These are phyloP conservation scores for Pygoscelis antarcticus DNA, from an alignment of 2,113 vertebrate species.

Conservation along the genomic window DNA sequence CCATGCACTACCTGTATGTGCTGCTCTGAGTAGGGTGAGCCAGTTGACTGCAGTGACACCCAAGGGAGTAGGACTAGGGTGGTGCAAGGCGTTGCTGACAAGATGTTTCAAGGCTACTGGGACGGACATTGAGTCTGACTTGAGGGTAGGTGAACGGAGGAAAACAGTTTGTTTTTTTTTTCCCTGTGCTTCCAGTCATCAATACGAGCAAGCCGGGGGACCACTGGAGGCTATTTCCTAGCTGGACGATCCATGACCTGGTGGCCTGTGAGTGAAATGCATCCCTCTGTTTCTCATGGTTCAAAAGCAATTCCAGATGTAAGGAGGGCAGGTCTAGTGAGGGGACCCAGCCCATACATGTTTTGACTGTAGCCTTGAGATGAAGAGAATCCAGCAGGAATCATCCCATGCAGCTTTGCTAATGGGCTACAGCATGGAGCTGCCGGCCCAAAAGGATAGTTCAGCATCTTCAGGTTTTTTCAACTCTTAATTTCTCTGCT, in stretches of 20 bases:
- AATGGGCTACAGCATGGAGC: neutral
- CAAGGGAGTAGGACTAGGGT: neutral
- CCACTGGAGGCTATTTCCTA: slow-evolving; percentile 91
- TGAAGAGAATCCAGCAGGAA: neutral
- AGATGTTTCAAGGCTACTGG: neutral
- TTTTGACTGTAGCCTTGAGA: neutral
- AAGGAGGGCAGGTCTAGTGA: neutral
- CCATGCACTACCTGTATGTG: too few species aligned
- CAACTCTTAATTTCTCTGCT: neutral
- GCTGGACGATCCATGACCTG: slow-evolving; percentile 93
- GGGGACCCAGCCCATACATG: too few species aligned
- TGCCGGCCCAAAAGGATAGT: neutral
- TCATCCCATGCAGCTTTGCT: neutral
- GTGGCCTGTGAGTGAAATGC: slow-evolving; percentile 88
- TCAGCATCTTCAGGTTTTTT: neutral
- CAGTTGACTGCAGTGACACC: neutral
- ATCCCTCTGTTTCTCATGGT: neutral
- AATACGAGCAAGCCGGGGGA: slow-evolving; percentile 80
- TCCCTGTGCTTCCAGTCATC: slow-evolving; percentile 80
- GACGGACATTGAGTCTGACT: neutral
- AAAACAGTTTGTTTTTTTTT: neutral
- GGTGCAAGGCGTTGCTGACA: neutral
- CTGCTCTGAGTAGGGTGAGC: neutral
- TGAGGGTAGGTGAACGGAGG: neutral
- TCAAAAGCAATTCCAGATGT: neutral